Conservation (phyloP, 2,797 vertebrate genomes). For the Peromyscus eremicus region DNA sequence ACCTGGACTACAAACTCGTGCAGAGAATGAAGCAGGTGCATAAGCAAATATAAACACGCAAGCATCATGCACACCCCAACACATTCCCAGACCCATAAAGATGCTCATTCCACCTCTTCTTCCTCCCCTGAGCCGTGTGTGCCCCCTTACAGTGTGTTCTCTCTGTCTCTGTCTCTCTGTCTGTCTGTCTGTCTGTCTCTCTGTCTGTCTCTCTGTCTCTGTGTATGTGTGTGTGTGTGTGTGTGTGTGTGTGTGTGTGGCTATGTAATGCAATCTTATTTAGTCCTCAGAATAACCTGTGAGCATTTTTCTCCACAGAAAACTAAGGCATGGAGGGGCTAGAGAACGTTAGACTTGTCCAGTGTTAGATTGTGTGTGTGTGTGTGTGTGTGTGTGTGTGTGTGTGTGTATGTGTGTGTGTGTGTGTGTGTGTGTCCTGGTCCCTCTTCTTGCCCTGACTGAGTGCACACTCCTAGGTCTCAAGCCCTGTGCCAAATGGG, state of each 20-base stretch:
- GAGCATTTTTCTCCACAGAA: not conserved
- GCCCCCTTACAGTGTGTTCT: not conserved
- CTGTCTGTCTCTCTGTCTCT: not conserved
- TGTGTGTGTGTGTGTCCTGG: not conserved
- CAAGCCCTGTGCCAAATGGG: not conserved
- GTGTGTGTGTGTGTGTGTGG: not conserved
- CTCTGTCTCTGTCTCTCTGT: not conserved
- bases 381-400: no score
- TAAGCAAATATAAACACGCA: not conserved
- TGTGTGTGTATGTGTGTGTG: constrained; percentile 13
- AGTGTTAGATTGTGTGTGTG: not conserved
- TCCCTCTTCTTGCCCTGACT: not conserved
- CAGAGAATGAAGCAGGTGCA: not conserved
- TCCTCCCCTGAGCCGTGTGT: not conserved
- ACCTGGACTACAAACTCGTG: not conserved
- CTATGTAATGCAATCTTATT: not conserved
- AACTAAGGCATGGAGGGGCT: not conserved
- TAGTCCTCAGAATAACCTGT: not conserved
- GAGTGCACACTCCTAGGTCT: constrained; percentile 30
- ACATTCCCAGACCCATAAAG: not conserved
- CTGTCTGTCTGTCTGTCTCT: not conserved
- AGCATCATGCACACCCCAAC: not conserved
- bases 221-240: not conserved
- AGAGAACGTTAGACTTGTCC: not conserved
- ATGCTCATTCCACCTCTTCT: not conserved